These are phyloP conservation scores for Drosophila stalkeri DNA, from an alignment of 2,888 invertebrate species.

Conservation along the genomic window DNA sequence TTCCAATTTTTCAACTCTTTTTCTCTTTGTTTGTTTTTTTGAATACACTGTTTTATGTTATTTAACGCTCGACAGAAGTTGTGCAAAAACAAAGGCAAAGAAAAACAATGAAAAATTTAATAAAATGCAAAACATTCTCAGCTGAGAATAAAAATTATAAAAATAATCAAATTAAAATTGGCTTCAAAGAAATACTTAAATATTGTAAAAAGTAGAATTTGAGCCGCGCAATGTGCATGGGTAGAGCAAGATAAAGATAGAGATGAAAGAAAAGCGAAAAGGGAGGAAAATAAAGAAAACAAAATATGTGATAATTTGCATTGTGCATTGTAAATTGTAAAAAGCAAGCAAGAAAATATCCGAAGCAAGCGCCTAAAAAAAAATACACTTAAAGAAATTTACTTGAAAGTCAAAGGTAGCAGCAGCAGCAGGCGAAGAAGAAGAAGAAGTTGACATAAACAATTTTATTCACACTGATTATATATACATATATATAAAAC, in stretches of 20 bases:
- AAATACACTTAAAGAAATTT: slow-evolving; percentile 18
- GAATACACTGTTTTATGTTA: slow-evolving; percentile 13
- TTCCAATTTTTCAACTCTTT: slow-evolving; percentile 21
- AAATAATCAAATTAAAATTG: slow-evolving; percentile 30
- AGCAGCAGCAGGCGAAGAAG: slow-evolving; percentile 19
- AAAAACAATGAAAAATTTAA: slow-evolving; percentile 6
- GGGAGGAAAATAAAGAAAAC: slow-evolving; percentile 49
- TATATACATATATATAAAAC: slow-evolving; percentile 21
- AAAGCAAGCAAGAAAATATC: slow-evolving; percentile 49
- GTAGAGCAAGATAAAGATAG: slow-evolving; percentile 15
- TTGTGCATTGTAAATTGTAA: slow-evolving; percentile 82
- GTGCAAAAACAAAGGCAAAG: slow-evolving; percentile 3
- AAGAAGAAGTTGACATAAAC: slow-evolving; percentile 25
- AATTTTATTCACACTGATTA: slow-evolving; percentile 44
- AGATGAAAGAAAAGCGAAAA: slow-evolving; percentile 16
- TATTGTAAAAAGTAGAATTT: slow-evolving; percentile 71
- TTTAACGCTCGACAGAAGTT: slow-evolving; percentile 23
- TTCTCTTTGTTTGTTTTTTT: slow-evolving; percentile 34
- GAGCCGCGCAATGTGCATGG: slow-evolving; percentile 43
- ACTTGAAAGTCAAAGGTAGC: slow-evolving; percentile 33
- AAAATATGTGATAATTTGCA: slow-evolving; percentile 83
- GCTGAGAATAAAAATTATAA: slow-evolving; percentile 8
- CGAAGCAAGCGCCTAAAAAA: slow-evolving; percentile 46
- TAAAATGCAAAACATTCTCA: slow-evolving; percentile 17
- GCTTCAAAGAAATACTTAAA: slow-evolving; percentile 74